Percentiles rank a stretch among this genome's conserved stretches.
phyloP scores from a whole-genome alignment of 2,113 vertebrate genomes.

The Platysternon megacephalum region DNA sequence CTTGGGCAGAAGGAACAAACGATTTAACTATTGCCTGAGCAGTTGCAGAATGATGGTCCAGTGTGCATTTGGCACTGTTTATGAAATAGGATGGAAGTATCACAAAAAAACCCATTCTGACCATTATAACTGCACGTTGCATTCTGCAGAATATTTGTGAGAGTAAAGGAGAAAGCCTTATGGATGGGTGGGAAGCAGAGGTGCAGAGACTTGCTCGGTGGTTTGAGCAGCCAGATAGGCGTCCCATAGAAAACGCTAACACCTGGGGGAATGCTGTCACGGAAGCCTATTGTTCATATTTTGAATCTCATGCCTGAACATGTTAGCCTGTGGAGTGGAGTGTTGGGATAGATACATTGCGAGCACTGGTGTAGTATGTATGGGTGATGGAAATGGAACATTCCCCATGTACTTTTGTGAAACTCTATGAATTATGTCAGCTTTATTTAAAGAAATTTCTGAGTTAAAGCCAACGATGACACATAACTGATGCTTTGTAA shows the following conservation, averaged over 20 bases:
- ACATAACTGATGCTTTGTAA: too few relatives aligned
- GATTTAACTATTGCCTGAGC: neutral
- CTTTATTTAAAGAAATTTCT: too few relatives aligned
- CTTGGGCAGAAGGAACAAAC: too few relatives aligned
- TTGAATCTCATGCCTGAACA: neutral
- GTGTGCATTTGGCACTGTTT: neutral
- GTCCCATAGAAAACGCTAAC: neutral
- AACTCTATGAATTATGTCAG: too few relatives aligned
- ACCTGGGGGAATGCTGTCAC: neutral
- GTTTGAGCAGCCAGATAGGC: neutral
- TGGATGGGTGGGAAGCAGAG: neutral
- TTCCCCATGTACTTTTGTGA: neutral
- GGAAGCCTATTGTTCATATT: neutral
- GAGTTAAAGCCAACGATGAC: too few relatives aligned
- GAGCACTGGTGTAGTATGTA: neutral
- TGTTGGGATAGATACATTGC: neutral
- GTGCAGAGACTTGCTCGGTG: neutral
- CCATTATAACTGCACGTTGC: neutral
- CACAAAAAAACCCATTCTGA: neutral
- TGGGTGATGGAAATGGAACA: neutral
- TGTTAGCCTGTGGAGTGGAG: neutral
- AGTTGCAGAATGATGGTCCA: neutral
- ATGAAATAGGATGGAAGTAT: neutral
- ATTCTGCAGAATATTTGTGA: neutral
- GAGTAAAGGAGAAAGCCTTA: neutral